phyloP scores from a whole-genome alignment of 2,113 vertebrate species.

The Carettochelys insculpta region DNA sequence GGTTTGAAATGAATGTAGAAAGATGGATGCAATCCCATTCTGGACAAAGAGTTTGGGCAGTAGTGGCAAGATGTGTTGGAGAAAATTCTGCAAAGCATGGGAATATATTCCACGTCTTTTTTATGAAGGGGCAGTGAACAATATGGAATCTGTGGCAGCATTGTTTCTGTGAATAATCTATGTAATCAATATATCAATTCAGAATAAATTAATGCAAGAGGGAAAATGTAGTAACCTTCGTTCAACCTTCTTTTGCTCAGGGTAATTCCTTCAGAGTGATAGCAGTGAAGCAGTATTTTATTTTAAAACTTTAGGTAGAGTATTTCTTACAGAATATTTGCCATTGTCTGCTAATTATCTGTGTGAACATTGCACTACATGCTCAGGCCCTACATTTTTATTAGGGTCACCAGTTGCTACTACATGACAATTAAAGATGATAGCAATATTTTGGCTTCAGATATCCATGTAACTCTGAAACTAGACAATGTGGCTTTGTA shows the following conservation, averaged over 20 bases:
- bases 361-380: background rate
- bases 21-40: background rate
- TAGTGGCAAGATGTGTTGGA: background rate
- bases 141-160: background rate
- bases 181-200: background rate
- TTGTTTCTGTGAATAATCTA: background rate
- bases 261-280: background rate
- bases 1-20: background rate
- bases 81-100: background rate
- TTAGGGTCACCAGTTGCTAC: background rate
- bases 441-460: background rate
- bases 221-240: rapidly evolving
- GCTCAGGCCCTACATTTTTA: background rate
- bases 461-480: background rate
- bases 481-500: background rate
- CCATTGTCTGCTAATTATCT: background rate
- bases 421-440: background rate
- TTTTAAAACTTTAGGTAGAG: background rate
- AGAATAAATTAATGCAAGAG: background rate
- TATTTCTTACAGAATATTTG: background rate
- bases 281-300: background rate
- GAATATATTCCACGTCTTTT: background rate
- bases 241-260: rapidly evolving
- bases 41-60: background rate
- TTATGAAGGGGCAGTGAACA: background rate